Conservation (phyloP, 1,140 invertebrate species). For the Trachymyrmex septentrionalis region DNA sequence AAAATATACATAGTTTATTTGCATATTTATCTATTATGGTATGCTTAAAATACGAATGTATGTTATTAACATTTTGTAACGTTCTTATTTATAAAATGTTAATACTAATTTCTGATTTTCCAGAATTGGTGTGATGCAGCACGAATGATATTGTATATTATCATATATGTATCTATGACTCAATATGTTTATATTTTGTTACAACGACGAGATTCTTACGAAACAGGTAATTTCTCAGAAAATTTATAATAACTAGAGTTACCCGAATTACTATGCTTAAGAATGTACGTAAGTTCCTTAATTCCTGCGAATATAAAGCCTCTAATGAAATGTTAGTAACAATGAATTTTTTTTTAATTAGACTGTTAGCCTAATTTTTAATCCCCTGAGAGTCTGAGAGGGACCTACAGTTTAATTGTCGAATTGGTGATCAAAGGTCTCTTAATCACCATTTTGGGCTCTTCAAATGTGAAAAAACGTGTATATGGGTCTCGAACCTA, state of each 20-base stretch:
- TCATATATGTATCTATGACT: constrained; percentile 66
- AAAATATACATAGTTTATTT: constrained; percentile 70
- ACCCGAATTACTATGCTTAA: too few species aligned
- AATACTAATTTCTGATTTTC: constrained; percentile 26
- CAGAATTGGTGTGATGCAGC: constrained; percentile 70
- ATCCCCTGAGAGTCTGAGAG: too few species aligned
- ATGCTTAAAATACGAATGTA: constrained; percentile 58
- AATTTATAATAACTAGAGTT: background rate
- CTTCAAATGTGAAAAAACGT: too few species aligned
- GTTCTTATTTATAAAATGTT: constrained; percentile 18
- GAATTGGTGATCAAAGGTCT: too few species aligned
- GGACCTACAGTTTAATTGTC: too few species aligned
- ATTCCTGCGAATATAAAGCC: too few species aligned
- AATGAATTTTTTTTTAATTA: background rate
- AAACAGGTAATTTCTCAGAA: constrained; percentile 68
- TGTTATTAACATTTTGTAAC: background rate
- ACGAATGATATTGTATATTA: constrained; percentile 34
- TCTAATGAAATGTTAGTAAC: background rate
- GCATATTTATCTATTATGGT: constrained; percentile 78
- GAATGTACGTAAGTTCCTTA: too few species aligned
- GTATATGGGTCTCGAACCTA: too few species aligned
- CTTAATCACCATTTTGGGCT: too few species aligned
- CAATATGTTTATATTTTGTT: constrained; percentile 79
- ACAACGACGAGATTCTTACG: constrained; percentile 73
- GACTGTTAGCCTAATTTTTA: too few species aligned